Percentiles rank a stretch among this genome's conserved stretches.
Evolutionary conservation across 2,113 vertebrate genomes (phyloP).

Genomic region (Phoenicopterus ruber): DNA sequence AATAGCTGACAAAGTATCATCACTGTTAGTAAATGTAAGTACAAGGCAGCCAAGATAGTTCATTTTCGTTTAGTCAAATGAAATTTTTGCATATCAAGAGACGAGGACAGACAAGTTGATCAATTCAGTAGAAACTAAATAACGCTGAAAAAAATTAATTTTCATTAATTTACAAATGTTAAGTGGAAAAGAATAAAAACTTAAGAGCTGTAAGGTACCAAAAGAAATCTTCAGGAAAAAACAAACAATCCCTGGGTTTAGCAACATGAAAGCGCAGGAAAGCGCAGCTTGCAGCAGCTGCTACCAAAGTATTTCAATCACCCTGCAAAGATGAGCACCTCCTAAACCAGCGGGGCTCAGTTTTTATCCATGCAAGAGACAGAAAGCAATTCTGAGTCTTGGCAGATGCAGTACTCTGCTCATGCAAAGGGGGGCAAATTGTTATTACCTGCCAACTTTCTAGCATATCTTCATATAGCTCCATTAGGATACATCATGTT

Average conservation of each 20-base stretch:
- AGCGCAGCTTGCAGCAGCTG: not conserved
- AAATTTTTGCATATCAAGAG: too few relatives aligned
- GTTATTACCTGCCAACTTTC: not conserved
- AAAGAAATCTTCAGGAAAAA: not conserved
- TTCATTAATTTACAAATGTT: not conserved
- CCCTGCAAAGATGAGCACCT: not conserved
- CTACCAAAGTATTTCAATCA: not conserved
- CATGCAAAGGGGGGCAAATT: not conserved
- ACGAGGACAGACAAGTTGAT: not conserved
- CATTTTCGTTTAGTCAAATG: not conserved
- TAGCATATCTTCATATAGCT: not conserved
- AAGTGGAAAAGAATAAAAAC: not conserved
- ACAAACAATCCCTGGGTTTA: not conserved
- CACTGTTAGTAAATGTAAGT: not conserved
- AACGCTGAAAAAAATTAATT: not conserved
- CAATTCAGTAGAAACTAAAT: not conserved
- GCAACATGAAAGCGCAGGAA: not conserved
- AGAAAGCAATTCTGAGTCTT: not conserved
- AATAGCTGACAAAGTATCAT: not conserved
- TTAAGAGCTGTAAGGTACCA: not conserved
- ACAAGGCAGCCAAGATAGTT: not conserved
- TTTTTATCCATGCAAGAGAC: not conserved
- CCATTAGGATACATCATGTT: not conserved
- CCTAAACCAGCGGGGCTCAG: not conserved
- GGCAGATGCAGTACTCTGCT: not conserved